Percentiles rank a stretch among this genome's conserved stretches.
Conservation (phyloP, 1,140 invertebrate species). For the Pseudomyrmex cubaensis region DNA sequence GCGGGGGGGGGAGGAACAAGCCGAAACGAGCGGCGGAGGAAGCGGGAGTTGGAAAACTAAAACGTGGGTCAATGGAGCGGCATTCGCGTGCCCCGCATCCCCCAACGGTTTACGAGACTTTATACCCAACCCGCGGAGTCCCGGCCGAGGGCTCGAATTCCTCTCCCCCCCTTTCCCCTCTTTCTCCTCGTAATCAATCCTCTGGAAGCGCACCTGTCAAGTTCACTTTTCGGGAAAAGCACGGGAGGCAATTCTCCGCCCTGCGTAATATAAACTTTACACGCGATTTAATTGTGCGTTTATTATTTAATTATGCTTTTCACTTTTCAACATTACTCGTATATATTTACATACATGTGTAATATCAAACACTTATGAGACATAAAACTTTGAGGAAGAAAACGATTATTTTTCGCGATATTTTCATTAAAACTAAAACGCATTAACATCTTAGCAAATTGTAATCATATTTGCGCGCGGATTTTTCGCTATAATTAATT, state of each 20-base stretch:
- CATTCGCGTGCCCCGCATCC: slow-evolving; percentile 79
- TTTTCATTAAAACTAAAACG: too few relatives aligned
- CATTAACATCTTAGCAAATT: too few relatives aligned
- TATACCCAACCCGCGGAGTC: not conserved
- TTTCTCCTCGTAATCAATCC: slow-evolving; percentile 1
- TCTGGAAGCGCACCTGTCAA: not conserved
- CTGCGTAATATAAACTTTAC: not conserved
- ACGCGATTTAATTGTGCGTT: not conserved
- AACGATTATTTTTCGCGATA: too few relatives aligned
- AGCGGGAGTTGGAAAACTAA: slow-evolving; percentile 65
- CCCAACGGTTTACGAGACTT: slow-evolving; percentile 62
- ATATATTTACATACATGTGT: not conserved
- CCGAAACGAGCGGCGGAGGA: slow-evolving; percentile 51
- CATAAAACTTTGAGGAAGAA: too few relatives aligned
- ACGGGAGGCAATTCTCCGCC: not conserved
- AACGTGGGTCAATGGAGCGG: slow-evolving; percentile 78
- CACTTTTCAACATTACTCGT: not conserved
- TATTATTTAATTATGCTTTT: not conserved
- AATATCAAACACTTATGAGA: not conserved
- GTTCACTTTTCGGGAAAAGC: not conserved
- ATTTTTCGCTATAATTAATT: not conserved
- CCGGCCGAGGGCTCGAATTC: not conserved
- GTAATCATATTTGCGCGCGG: too few relatives aligned
- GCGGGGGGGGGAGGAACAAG: not conserved
- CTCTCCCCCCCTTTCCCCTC: too few relatives aligned